Evolutionary conservation across 1,140 invertebrate species (phyloP).

Genomic region (Macrostomum lignano): DNA sequence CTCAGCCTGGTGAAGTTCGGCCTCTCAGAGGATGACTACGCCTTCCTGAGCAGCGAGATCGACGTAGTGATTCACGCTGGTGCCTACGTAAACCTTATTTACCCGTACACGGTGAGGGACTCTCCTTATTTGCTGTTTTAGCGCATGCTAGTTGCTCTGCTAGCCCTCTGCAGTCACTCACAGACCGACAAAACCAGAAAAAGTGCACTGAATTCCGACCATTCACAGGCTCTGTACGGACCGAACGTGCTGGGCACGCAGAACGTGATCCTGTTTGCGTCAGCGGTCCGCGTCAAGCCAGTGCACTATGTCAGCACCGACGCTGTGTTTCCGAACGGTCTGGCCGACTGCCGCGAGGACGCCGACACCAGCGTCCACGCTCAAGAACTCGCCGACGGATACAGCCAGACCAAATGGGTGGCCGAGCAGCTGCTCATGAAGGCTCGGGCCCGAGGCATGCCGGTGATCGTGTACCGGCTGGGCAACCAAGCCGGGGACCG

Average conservation of each 20-base stretch:
- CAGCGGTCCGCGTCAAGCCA: conserved; percentile 30
- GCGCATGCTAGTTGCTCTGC: background rate
- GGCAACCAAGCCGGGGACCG: conserved; percentile 22
- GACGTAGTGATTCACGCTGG: conserved; percentile 32
- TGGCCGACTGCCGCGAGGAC: conserved; percentile 22
- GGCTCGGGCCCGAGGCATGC: conserved; percentile 26
- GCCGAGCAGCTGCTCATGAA: conserved; percentile 28
- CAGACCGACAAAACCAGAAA: too few relatives aligned
- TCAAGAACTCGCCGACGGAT: conserved; percentile 24
- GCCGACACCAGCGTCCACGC: conserved; percentile 15
- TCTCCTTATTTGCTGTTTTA: conserved; percentile 1
- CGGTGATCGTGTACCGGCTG: conserved; percentile 29
- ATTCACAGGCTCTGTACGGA: conserved; percentile 28
- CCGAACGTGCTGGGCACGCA: conserved; percentile 30
- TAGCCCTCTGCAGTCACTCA: too few relatives aligned
- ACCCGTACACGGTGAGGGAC: conserved; percentile 26
- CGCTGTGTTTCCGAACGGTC: conserved; percentile 27
- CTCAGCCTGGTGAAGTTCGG: conserved; percentile 29
- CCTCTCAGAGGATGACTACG: conserved; percentile 28
- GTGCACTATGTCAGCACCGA: conserved; percentile 31
- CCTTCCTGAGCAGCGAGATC: conserved; percentile 27
- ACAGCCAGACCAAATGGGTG: conserved; percentile 32
- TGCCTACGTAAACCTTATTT: conserved; percentile 30
- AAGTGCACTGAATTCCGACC: too few relatives aligned
- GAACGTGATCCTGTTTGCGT: conserved; percentile 30